These are phyloP conservation scores for Zophobas morio DNA, from an alignment of 1,140 invertebrate genomes.

Conservation along the genomic window DNA sequence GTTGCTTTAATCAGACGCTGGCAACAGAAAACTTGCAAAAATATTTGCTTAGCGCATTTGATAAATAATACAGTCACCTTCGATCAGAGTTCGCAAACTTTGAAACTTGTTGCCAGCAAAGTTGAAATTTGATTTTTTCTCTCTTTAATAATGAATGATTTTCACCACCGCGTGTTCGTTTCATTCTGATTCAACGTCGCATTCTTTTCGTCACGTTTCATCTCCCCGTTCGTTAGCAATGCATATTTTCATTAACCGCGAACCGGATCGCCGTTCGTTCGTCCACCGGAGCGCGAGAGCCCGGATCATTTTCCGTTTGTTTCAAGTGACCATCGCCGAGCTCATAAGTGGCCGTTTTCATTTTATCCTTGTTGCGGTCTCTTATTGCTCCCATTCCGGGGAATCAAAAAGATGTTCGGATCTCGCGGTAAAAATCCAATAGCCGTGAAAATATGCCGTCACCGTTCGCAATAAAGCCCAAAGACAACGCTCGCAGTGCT, in stretches of 20 bases:
- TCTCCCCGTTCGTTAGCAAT: too few relatives aligned
- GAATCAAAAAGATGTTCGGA: constrained; percentile 27
- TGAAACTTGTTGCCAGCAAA: constrained; percentile 16
- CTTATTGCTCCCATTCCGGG: background rate
- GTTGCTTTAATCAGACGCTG: background rate
- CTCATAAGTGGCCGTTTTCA: constrained; percentile 35
- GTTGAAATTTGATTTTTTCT: constrained; percentile 31
- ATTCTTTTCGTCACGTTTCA: too few relatives aligned
- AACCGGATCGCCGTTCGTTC: background rate
- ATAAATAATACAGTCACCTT: constrained; percentile 12
- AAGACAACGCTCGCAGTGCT: constrained; percentile 36
- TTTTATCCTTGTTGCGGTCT: constrained; percentile 32
- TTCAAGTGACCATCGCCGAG: constrained; percentile 8
- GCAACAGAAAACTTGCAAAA: background rate
- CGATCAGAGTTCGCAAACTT: constrained; percentile 24
- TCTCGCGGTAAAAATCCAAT: constrained; percentile 25
- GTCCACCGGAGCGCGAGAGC: background rate
- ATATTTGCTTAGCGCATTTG: background rate
- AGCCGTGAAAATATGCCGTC: constrained; percentile 22
- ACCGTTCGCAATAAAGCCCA: constrained; percentile 16
- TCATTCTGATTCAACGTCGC: background rate
- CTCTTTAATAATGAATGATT: constrained; percentile 22
- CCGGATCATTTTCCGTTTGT: background rate
- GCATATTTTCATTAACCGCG: too few relatives aligned
- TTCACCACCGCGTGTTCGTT: constrained; percentile 6